Evolutionary conservation across 2,888 invertebrate species (phyloP).

Genomic region (Pardosa pseudoannulata): DNA sequence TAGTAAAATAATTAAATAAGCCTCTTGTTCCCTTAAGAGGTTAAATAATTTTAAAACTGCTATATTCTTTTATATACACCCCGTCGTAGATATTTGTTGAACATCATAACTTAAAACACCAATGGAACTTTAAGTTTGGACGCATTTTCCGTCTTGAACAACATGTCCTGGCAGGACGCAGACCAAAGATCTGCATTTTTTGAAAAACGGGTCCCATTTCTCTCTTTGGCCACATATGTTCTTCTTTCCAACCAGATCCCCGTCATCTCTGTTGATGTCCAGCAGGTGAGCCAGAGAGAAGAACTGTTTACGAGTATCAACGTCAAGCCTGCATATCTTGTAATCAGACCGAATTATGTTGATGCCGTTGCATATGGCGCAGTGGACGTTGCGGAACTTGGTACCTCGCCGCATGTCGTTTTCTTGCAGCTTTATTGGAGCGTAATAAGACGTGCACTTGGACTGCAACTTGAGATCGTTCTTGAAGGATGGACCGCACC

Average conservation of each 20-base stretch:
- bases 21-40: too few species aligned
- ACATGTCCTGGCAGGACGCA: background rate
- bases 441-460: conserved; percentile 1
- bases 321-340: background rate
- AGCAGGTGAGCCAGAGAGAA: background rate
- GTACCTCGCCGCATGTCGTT: background rate
- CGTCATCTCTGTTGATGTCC: conserved; percentile 2
- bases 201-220: conserved; percentile 17
- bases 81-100: too few species aligned
- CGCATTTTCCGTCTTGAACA: background rate
- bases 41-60: too few species aligned
- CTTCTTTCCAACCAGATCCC: background rate
- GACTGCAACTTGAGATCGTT: background rate
- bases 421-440: too few species aligned
- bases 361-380: conserved; percentile 21
- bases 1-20: too few species aligned
- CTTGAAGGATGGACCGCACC: conserved; percentile 75
- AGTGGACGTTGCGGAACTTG: conserved; percentile 20
- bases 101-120: too few species aligned
- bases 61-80: too few species aligned
- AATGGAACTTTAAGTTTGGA: too few species aligned
- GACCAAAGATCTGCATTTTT: conserved; percentile 14
- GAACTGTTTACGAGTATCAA: background rate
- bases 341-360: background rate
- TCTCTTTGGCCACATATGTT: background rate